phyloP scores from a whole-genome alignment of 1,140 invertebrate species.

The Myzus persicae region DNA sequence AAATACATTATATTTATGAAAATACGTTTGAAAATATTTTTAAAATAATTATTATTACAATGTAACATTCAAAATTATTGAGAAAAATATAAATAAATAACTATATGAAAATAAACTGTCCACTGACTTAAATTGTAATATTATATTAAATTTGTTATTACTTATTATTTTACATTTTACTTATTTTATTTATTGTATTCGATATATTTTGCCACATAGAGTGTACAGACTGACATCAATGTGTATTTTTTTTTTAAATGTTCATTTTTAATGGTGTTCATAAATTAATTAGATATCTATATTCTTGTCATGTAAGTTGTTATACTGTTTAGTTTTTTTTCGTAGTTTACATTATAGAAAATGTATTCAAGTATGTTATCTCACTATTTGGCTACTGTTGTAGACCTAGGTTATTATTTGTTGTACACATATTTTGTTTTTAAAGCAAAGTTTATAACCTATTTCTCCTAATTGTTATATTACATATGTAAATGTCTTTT shows the following conservation, averaged over 20 bases:
- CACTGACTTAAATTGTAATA: not conserved
- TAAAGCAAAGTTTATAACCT: not conserved
- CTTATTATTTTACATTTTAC: not conserved
- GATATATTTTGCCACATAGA: conserved; percentile 15
- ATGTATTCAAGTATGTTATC: not conserved
- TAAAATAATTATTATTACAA: not conserved
- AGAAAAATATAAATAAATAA: not conserved
- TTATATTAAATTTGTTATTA: not conserved
- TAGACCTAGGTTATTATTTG: not conserved
- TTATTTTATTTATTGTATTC: not conserved
- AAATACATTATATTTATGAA: not conserved
- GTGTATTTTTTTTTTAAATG: not conserved
- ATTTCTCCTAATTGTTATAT: not conserved
- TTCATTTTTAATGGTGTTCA: not conserved
- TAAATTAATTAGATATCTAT: not conserved
- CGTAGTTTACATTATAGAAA: not conserved
- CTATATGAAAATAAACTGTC: not conserved
- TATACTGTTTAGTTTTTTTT: not conserved
- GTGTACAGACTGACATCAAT: conserved; percentile 36
- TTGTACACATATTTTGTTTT: not conserved
- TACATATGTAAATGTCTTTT: not conserved
- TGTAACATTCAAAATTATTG: not conserved
- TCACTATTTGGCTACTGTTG: not conserved
- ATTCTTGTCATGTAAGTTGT: not conserved
- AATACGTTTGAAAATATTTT: conserved; percentile 22